phyloP scores from a whole-genome alignment of 2,113 vertebrate species.

The Nettapus auritus region DNA sequence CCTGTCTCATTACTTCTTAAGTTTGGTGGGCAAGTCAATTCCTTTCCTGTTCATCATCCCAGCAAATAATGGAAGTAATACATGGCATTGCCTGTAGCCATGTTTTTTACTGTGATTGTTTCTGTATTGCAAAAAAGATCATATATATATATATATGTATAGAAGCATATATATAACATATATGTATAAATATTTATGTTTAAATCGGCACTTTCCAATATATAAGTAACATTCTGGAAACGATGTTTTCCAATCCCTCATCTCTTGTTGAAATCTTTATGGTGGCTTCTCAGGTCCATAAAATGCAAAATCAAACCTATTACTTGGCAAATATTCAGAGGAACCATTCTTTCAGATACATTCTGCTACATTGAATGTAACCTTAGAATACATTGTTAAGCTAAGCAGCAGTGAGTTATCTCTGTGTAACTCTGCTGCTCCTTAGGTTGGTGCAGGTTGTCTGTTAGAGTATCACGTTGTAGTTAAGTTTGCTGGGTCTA shows the following conservation, averaged over 20 bases:
- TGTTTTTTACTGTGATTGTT: background rate
- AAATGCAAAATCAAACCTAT: background rate
- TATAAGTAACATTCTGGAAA: background rate
- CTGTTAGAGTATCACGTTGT: background rate
- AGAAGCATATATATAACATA: no score
- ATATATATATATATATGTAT: no score
- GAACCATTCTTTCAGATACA: background rate
- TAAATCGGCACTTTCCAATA: background rate
- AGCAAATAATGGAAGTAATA: background rate
- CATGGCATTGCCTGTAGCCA: background rate
- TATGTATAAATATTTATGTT: no score
- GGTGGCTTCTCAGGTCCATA: background rate
- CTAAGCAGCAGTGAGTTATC: background rate
- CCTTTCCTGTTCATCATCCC: no score
- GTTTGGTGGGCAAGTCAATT: background rate
- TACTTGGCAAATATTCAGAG: background rate
- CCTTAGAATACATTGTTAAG: background rate
- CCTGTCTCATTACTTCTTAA: background rate
- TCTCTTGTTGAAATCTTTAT: background rate
- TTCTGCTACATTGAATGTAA: background rate
- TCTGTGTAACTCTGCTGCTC: background rate
- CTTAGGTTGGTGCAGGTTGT: background rate
- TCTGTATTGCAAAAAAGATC: background rate
- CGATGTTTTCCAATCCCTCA: background rate
- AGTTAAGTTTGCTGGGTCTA: background rate